These are phyloP conservation scores for Hemithea aestivaria DNA, from an alignment of 2,888 invertebrate genomes.

Conservation along the genomic window DNA sequence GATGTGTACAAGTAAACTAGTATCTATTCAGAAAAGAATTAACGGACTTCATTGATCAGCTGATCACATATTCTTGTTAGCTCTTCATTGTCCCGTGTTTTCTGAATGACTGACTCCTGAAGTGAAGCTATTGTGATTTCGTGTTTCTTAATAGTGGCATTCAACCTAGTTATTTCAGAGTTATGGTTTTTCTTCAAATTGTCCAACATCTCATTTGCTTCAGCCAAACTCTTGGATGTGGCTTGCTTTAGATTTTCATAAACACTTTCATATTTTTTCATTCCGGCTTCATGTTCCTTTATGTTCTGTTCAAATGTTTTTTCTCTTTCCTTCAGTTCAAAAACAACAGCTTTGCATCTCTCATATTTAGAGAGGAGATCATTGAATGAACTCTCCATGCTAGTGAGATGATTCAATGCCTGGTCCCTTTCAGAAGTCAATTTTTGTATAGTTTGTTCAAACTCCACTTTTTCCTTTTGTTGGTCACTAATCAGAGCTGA, in stretches of 20 bases:
- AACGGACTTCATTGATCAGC: slow-evolving; percentile 82
- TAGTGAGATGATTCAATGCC: slow-evolving; percentile 77
- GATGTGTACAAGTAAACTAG: slow-evolving; percentile 16
- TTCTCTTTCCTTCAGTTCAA: slow-evolving; percentile 79
- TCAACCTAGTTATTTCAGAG: slow-evolving; percentile 88
- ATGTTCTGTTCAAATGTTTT: slow-evolving; percentile 83
- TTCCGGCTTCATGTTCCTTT: slow-evolving; percentile 82
- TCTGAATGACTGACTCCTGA: slow-evolving; percentile 90
- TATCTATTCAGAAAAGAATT: slow-evolving; percentile 14
- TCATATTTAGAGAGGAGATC: slow-evolving; percentile 81
- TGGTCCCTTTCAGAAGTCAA: slow-evolving; percentile 77
- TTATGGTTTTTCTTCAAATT: slow-evolving; percentile 84
- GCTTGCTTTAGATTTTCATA: slow-evolving; percentile 91
- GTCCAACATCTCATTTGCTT: slow-evolving; percentile 88
- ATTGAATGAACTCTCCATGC: slow-evolving; percentile 81
- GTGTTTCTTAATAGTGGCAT: slow-evolving; percentile 91
- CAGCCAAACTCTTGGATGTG: slow-evolving; percentile 88
- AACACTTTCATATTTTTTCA: slow-evolving; percentile 87
- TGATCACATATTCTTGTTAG: slow-evolving; percentile 95
- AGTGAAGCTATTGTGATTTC: slow-evolving; percentile 91
- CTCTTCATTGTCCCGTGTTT: slow-evolving; percentile 92
- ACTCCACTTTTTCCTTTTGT: slow-evolving; percentile 80
- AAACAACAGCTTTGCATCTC: slow-evolving; percentile 78
- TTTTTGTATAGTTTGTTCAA: slow-evolving; percentile 66
- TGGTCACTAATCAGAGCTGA: slow-evolving; percentile 85